Conservation (phyloP, 2,888 invertebrate genomes). For the Rhingia rostrata region DNA sequence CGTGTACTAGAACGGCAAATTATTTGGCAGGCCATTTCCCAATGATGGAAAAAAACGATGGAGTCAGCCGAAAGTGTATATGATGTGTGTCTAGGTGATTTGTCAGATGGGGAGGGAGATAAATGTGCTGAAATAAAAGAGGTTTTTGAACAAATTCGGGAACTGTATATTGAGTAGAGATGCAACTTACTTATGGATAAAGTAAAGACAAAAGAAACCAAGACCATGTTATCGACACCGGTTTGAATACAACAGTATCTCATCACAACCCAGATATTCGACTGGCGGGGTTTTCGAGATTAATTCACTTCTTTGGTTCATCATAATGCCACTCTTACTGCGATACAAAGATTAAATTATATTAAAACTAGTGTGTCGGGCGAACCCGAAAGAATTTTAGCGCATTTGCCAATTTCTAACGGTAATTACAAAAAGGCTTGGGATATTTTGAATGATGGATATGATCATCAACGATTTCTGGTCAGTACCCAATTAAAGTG, state of each 20-base stretch:
- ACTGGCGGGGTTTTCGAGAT: neutral
- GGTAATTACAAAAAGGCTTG: too few species aligned
- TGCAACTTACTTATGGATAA: neutral
- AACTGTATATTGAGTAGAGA: neutral
- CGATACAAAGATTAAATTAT: slow-evolving; percentile 7
- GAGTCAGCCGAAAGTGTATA: neutral
- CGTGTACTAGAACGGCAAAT: neutral
- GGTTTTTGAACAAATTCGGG: neutral
- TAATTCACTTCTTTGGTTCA: neutral
- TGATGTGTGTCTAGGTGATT: neutral
- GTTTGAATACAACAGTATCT: neutral
- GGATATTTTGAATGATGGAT: too few species aligned
- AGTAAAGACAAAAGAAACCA: neutral
- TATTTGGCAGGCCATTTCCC: slow-evolving; percentile 4
- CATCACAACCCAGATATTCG: too few species aligned
- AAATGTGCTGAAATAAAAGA: neutral
- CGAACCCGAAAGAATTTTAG: slow-evolving; percentile 1
- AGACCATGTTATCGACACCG: neutral
- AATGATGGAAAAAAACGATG: slow-evolving; percentile 9
- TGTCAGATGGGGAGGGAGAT: neutral
- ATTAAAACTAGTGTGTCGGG: slow-evolving; percentile 12
- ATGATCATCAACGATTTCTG: slow-evolving; percentile 12
- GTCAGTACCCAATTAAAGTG: slow-evolving; percentile 21
- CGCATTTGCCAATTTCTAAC: neutral
- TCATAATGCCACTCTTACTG: neutral